A percentile compares a stretch with the other conserved stretches of the same genome.
phyloP scores from a whole-genome alignment of 1,140 invertebrate genomes.

The Acromyrmex heyeri region DNA sequence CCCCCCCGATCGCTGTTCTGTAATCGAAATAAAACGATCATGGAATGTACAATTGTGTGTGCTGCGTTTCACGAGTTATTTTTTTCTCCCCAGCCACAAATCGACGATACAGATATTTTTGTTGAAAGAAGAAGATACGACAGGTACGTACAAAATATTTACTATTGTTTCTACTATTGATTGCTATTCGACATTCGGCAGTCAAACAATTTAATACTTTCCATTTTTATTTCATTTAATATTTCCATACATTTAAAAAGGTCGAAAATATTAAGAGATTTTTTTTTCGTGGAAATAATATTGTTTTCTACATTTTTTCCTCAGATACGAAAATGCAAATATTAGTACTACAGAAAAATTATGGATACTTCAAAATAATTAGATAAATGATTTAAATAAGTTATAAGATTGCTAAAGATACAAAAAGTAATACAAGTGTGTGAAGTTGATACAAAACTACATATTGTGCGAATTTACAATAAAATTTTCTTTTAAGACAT shows the following conservation, averaged over 20 bases:
- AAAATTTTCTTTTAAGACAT: not conserved
- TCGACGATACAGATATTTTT: not conserved
- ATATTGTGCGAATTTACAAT: not conserved
- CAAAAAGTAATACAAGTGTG: not conserved
- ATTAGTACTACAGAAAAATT: not conserved
- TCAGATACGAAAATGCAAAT: not conserved
- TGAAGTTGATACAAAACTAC: not conserved
- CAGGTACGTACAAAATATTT: conserved; percentile 37
- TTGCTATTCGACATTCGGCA: not conserved
- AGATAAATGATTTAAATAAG: too few relatives aligned
- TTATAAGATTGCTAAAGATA: not conserved
- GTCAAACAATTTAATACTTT: not conserved
- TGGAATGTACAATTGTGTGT: conserved; percentile 76
- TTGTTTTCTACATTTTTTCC: not conserved
- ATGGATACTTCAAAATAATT: not conserved
- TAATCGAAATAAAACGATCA: conserved; percentile 85
- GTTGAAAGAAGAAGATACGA: not conserved
- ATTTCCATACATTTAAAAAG: not conserved
- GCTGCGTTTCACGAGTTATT: conserved; percentile 18
- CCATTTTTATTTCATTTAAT: not conserved
- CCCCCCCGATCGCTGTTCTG: conserved; percentile 79
- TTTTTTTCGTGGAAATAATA: not conserved
- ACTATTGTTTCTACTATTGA: not conserved
- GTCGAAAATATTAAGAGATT: not conserved
- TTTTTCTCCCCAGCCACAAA: not conserved